These are phyloP conservation scores for Acanthacorydalis orientalis DNA, from an alignment of 2,888 invertebrate genomes.

Conservation along the genomic window DNA sequence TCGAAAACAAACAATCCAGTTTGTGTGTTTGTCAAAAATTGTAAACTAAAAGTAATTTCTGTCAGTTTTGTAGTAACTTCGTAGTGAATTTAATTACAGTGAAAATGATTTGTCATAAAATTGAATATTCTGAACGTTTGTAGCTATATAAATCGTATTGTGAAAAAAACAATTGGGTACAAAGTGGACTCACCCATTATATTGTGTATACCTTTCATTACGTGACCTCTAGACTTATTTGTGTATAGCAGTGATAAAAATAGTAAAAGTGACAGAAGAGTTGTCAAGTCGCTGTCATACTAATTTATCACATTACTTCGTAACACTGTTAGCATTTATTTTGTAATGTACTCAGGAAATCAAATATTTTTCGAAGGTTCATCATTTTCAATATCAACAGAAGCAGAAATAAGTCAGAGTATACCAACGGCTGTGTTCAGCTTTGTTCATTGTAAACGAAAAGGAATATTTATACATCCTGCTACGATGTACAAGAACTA, in stretches of 20 bases:
- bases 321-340: neutral
- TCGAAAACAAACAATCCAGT: neutral
- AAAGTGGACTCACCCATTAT: slow-evolving; percentile 25
- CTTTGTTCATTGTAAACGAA: slow-evolving; percentile 65
- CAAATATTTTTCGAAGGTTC: neutral
- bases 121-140: slow-evolving; percentile 1
- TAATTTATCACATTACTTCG: neutral
- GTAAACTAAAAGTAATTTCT: neutral
- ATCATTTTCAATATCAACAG: slow-evolving; percentile 13
- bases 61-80: neutral
- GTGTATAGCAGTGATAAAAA: neutral
- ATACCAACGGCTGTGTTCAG: slow-evolving; percentile 38
- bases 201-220: slow-evolving; percentile 12
- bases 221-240: slow-evolving; percentile 2
- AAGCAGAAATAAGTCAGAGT: slow-evolving; percentile 25
- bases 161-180: neutral
- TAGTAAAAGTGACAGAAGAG: neutral
- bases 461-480: slow-evolving; percentile 78
- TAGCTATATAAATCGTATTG: neutral
- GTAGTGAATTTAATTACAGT: neutral
- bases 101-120: slow-evolving; percentile 3
- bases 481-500: slow-evolving; percentile 77
- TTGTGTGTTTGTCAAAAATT: neutral
- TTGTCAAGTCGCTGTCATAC: neutral
- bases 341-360: slow-evolving; percentile 7